phyloP scores from a whole-genome alignment of 2,113 vertebrate genomes.

The Menidia beryllina region DNA sequence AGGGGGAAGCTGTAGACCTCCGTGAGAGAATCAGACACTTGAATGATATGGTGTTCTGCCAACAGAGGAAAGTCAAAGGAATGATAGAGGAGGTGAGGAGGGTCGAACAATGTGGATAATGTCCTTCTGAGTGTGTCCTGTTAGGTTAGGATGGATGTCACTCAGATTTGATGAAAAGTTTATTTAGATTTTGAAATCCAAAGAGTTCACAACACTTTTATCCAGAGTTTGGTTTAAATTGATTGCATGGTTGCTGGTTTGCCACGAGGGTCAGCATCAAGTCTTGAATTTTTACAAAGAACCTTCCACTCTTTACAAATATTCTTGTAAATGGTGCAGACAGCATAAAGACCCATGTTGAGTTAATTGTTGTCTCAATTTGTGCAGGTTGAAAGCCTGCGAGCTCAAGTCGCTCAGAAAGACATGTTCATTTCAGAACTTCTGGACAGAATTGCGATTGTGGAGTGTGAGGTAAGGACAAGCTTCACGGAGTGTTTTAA shows the following conservation, averaged over 20 bases:
- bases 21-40: constrained; percentile 93
- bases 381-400: constrained; percentile 88
- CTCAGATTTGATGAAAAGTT: background rate
- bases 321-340: background rate
- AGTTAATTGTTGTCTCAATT: constrained; percentile 3
- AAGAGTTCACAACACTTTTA: too few species aligned
- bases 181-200: too few species aligned
- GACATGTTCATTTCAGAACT: constrained; percentile 95
- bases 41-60: constrained; percentile 98
- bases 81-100: constrained; percentile 97
- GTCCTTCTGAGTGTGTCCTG: background rate
- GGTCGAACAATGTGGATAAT: constrained; percentile 5
- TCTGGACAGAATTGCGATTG: constrained; percentile 94
- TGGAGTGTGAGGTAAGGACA: constrained; percentile 95
- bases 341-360: background rate
- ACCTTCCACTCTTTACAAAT: background rate
- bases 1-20: constrained; percentile 86
- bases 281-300: background rate
- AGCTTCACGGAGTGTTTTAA: background rate
- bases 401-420: constrained; percentile 92
- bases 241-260: background rate
- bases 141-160: background rate
- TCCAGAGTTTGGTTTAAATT: constrained; percentile 9
- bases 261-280: too few species aligned
- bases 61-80: constrained; percentile 97